Evolutionary conservation across 2,113 vertebrate species (phyloP), one percentile per base, ranked within the genome.

Genomic region (Hypomesus transpacificus): DNA sequence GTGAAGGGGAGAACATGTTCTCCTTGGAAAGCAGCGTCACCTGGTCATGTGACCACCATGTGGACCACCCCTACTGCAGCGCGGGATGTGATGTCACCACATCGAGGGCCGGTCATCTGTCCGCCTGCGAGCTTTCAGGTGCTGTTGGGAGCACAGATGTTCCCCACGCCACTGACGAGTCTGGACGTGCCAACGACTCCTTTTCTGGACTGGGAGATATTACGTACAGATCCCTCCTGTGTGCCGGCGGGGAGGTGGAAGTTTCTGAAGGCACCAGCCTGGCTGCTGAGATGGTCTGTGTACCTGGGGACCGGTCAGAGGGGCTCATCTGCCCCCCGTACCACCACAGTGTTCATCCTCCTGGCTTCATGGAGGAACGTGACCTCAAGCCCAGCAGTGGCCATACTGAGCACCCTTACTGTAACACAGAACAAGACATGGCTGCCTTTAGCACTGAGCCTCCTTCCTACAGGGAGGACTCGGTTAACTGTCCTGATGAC

Each of bases 331-430:
- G 8, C 21, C 53, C 67, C 18, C 60, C 68, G 14, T 9, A 34
- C 34, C 62, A 17, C 20, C 11, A 58, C 65, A 58, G 24, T 52
- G 0, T 51, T 3, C 69, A 84, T 56, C 69, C 58, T 58, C 82
- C 77, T 60, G 0, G 72, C 21, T 51, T 81, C 16, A 4, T 26
- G 20, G 16, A 9, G 53, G 79, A 85, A 1, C 7, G 62, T 16
- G 20, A 77, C 58, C 28, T 60, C 2, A 74, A 81, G 68, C 59
- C 64, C 1, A 0, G 2, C 50, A 2, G 53, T 7, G 11, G 71
- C 26, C 74, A 73, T 39, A 51, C 71, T 26, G 84, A 88, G 54
- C 82, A 86, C 46, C 85, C 63, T 20, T 82, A 89, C 78, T 81
- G 50, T 73, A 50, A 75, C 50, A 26, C 3, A 53, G 50, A 73